Evolutionary conservation across 2,888 invertebrate species (phyloP).

Genomic region (Stenoptilia bipunctidactyla): DNA sequence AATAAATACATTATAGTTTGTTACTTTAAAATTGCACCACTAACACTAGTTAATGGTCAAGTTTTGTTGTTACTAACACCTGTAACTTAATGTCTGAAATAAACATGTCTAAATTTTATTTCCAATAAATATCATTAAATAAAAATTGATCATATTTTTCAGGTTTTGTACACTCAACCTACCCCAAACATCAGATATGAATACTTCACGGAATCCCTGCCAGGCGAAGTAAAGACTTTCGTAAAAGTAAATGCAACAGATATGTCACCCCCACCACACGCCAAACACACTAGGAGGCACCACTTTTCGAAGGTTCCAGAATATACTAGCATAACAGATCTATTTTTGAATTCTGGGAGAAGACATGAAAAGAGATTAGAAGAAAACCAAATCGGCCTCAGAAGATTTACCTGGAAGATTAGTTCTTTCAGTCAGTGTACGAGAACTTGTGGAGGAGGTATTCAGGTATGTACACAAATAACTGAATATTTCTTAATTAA

Average conservation of each 20-base stretch:
- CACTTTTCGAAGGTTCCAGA: conserved; percentile 39
- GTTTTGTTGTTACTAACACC: too few species aligned
- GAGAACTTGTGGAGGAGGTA: conserved; percentile 84
- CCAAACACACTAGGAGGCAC: conserved; percentile 50
- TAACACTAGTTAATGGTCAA: too few species aligned
- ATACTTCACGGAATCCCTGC: conserved; percentile 80
- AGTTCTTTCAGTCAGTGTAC: conserved; percentile 84
- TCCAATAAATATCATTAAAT: too few species aligned
- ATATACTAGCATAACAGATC: conserved; percentile 25
- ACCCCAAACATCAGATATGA: conserved; percentile 93
- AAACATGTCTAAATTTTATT: too few species aligned
- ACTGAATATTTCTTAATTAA: too few species aligned
- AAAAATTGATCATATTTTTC: too few species aligned
- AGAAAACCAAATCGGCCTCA: conserved; percentile 28
- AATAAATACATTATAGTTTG: too few species aligned
- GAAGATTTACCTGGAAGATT: conserved; percentile 82
- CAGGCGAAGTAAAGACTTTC: conserved; percentile 43
- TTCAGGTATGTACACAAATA: too few species aligned
- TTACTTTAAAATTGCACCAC: too few species aligned
- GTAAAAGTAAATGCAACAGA: conserved; percentile 22
- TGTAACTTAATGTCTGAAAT: too few species aligned
- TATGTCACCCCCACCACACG: conserved; percentile 23
- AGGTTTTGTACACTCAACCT: conserved; percentile 85
- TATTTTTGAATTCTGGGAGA: too few species aligned
- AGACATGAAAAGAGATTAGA: too few species aligned